Evolutionary conservation across 2,797 vertebrate genomes (phyloP), one percentile per base, ranked within the genome.

Genomic region (Orientallactaga sibirica): DNA sequence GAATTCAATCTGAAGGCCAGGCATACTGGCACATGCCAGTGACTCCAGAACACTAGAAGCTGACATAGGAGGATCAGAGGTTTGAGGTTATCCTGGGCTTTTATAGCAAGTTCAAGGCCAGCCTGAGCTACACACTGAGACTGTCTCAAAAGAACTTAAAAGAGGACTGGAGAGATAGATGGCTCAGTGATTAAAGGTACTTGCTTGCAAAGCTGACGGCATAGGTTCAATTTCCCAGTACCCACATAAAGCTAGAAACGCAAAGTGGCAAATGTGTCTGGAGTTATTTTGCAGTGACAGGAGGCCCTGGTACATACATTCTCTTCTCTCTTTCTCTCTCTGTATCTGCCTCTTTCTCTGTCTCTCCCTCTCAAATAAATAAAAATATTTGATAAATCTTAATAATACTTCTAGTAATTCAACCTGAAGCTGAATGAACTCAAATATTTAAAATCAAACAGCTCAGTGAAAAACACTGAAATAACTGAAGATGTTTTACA

Each of bases 391-490:
- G 48, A 48, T 48, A 48, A 48, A 48, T 48, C 48, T 48, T 48
- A 48, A 48, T 75, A 43, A n/a, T 8, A 75, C 27, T 74, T 15
- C 41, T 20, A n/a, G 11, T 68, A 52, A 83, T 92, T 83, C 67
- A 41, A 5, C 62, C 3, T 86, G 67, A 93, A 94, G 64, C 33
- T 41, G 7, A 92, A 80, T 24, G 5, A 10, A 75, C 66, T 43
- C 73, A 55, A 25, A 67, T 68, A 92, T 66, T 90, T 75, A 19
- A 94, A 88, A 78, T 86, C 48, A 79, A 71, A 83, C 52, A 79
- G 5, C n/a, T 85, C 25, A 66, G 71, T 70, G 86, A 15, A 16
- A 62, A 37, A 76, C 73, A 67, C 61, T 74, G 14, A 73, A 82
- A 37, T 33, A 86, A 83, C 1, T 41, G 73, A 70, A 37, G 78